Evolutionary conservation across 2,113 vertebrate species (phyloP).

Genomic region (Catagonus wagneri): DNA sequence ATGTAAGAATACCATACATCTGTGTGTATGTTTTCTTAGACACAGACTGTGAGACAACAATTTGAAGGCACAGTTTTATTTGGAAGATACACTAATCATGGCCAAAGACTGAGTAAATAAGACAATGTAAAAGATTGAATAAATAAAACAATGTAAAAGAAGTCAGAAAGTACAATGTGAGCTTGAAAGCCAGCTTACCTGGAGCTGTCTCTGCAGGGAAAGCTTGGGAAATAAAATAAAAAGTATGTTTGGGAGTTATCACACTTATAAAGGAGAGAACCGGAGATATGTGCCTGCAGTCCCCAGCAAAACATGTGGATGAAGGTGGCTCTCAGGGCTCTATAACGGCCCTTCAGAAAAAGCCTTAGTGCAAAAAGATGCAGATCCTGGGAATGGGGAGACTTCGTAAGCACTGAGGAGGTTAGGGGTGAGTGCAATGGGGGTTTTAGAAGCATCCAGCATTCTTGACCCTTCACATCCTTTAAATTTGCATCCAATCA

Average conservation of each 20-base stretch:
- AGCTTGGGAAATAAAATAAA: background rate
- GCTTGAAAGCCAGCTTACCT: background rate
- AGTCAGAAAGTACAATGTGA: background rate
- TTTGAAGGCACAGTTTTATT: background rate
- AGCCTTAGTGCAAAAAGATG: background rate
- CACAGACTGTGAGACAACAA: background rate
- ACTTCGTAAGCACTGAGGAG: background rate
- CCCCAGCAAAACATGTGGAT: background rate
- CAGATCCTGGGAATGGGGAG: background rate
- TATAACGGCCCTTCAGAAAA: background rate
- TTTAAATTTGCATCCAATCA: background rate
- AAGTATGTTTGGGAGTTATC: background rate
- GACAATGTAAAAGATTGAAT: background rate
- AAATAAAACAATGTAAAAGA: background rate
- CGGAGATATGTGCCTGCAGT: background rate
- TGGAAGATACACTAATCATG: background rate
- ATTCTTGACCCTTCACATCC: background rate
- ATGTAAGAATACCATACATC: background rate
- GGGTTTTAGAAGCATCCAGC: background rate
- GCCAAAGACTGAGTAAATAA: background rate
- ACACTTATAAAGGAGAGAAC: background rate
- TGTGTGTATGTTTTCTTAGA: background rate
- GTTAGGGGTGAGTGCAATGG: background rate
- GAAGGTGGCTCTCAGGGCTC: fast-evolving
- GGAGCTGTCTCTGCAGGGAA: background rate